Evolutionary conservation across 2,797 vertebrate genomes (phyloP).

Genomic region (Leucoraja ocellata): DNA sequence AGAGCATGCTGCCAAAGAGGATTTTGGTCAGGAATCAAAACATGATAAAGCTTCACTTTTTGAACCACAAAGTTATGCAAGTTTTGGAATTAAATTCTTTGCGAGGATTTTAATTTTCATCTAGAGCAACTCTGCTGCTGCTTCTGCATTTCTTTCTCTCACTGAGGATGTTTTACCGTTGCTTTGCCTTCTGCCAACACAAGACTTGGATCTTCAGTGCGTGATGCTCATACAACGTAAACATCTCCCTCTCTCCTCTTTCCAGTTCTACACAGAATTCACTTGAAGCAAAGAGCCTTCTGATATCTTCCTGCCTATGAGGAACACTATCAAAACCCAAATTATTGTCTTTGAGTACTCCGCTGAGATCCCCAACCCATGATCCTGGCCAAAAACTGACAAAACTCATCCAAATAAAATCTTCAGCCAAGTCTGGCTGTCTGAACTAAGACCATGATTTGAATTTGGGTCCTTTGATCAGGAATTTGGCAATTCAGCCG

Average conservation of each 20-base stretch:
- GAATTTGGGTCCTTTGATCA: conserved; percentile 27
- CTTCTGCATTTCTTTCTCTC: background rate
- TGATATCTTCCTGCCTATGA: background rate
- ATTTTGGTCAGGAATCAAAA: background rate
- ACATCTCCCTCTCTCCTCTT: background rate
- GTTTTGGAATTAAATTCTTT: background rate
- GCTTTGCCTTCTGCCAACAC: background rate
- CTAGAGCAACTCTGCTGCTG: background rate
- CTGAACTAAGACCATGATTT: conserved; percentile 14
- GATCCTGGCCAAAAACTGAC: background rate
- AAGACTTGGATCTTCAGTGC: background rate
- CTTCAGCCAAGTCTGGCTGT: conserved; percentile 14
- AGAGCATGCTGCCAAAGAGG: background rate
- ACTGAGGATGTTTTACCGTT: background rate
- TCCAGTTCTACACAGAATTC: background rate
- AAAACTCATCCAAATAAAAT: conserved; percentile 1
- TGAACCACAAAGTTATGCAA: background rate
- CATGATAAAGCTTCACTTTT: background rate
- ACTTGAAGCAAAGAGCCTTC: background rate
- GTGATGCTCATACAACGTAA: background rate
- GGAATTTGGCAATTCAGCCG: background rate
- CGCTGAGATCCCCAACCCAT: background rate
- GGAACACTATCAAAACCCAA: background rate
- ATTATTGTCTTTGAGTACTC: background rate
- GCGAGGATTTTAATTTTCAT: background rate